Base-by-base conservation (phyloP, 2,888 invertebrate species). In the Cryptus viduatorius region DNA sequence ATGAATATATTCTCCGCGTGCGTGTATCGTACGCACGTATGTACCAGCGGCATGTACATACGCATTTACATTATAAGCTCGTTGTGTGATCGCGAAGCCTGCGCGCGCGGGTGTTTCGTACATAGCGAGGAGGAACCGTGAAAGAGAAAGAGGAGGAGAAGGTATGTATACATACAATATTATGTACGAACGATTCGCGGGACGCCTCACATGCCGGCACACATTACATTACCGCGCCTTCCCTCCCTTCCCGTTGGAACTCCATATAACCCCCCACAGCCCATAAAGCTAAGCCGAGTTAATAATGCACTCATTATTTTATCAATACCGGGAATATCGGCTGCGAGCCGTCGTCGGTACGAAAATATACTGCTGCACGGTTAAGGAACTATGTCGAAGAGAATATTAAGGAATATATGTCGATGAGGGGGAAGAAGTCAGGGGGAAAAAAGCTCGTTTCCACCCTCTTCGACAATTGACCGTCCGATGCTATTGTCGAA, bases 261-360 rank as follows among this genome's bases (percentile, higher is more conserved):
- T 87, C 79, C 50, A 68, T 71, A 78, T 69, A 37, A n/a, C 37
- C 37, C 37, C 37, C 37, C 37, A 37, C 69, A 46, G 48, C 72
- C 85, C 82, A 83, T 81, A 72, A 85, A 86, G 83, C 86, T 82
- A 79, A 79, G 68, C 86, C 86, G 85, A 88, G 89, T 91, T 92
- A 92, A 92, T 92, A 92, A 92, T 89, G 90, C 89, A 89, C 91
- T 91, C 89, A 91, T 92, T 91, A 92, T 92, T 92, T 92, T 90
- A 91, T 92, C 92, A 90, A 92, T 92, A 91, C 88, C 87, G 82
- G 84, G 91, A 90, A 90, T 78, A 78, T 68, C 65, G 76, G 80
- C 44, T 72, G 10, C 46, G 76, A 61, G 37, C 31, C 10, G 44
- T 53, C 56, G 44, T 19, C 46, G 50, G 46, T 61, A 69, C 59